Conservation (phyloP, 2,113 vertebrate genomes). For the Pelecanoides urinatrix region DNA sequence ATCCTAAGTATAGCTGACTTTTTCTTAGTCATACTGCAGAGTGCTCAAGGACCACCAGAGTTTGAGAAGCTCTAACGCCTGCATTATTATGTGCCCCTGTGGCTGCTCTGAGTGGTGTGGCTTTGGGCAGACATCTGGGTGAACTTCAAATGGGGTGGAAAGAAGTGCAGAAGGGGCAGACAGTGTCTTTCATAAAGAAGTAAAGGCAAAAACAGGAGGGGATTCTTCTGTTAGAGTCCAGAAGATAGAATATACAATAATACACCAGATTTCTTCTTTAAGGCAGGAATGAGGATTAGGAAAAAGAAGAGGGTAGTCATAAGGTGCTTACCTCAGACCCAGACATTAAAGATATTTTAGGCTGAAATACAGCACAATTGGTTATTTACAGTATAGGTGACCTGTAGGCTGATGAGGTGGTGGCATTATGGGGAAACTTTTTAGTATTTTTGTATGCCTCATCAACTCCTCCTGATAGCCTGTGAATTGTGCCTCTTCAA, state of each 20-base stretch:
- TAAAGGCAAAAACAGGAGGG: neutral
- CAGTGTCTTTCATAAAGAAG: neutral
- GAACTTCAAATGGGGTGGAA: neutral
- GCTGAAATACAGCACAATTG: neutral
- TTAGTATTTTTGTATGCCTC: neutral
- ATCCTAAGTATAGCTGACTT: neutral
- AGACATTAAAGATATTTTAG: neutral
- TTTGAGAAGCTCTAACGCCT: neutral
- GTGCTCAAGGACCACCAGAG: neutral
- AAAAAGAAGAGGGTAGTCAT: neutral
- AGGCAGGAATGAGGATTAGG: neutral
- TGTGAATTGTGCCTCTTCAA: neutral
- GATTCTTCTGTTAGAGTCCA: neutral
- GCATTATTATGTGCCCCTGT: neutral
- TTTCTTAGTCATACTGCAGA: neutral
- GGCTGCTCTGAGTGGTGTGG: neutral
- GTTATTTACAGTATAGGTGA: neutral
- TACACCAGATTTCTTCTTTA: neutral
- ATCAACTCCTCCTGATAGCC: neutral
- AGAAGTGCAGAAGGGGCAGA: neutral
- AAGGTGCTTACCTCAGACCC: neutral
- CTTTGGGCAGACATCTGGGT: neutral
- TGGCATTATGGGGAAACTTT: neutral
- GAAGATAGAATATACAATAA: neutral
- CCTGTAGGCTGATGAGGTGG: neutral